A percentile compares a stretch with the other conserved stretches of the same genome.
Evolutionary conservation across 2,797 vertebrate species (phyloP).

Genomic region (Eleutherodactylus coqui): DNA sequence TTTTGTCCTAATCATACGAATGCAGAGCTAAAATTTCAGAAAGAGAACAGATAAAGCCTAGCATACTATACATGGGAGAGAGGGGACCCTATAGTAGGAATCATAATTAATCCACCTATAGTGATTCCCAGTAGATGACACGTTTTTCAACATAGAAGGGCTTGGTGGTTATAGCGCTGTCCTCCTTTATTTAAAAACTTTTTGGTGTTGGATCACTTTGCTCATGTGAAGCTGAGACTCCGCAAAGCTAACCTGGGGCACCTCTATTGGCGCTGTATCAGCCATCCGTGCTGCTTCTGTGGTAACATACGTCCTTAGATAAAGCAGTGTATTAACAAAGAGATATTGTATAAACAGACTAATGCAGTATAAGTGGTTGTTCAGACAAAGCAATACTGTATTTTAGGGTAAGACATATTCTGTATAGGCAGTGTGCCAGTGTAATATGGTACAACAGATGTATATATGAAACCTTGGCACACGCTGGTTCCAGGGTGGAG

Average conservation of each 20-base stretch:
- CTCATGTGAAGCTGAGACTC: too few species aligned
- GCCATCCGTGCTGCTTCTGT: neutral
- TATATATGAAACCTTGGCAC: conserved; percentile 6
- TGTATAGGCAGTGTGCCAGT: neutral
- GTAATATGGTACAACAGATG: neutral
- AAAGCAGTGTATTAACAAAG: neutral
- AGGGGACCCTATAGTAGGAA: neutral
- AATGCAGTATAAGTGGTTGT: neutral
- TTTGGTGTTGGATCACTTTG: too few species aligned
- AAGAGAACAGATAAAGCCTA: too few species aligned
- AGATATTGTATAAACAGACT: neutral
- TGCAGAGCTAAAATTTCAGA: neutral
- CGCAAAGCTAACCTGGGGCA: neutral
- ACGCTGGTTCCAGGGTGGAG: neutral
- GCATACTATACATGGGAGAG: too few species aligned
- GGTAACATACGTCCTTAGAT: neutral
- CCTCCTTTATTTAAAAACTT: neutral
- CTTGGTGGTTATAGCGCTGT: neutral
- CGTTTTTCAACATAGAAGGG: neutral
- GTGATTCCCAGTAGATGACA: neutral
- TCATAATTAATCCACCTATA: neutral
- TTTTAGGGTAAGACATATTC: neutral
- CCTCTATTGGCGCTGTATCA: neutral
- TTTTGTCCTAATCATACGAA: too few species aligned
- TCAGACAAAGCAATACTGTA: neutral